Evolutionary conservation across 2,797 vertebrate species (phyloP).

Genomic region (Psittacula derbiana): DNA sequence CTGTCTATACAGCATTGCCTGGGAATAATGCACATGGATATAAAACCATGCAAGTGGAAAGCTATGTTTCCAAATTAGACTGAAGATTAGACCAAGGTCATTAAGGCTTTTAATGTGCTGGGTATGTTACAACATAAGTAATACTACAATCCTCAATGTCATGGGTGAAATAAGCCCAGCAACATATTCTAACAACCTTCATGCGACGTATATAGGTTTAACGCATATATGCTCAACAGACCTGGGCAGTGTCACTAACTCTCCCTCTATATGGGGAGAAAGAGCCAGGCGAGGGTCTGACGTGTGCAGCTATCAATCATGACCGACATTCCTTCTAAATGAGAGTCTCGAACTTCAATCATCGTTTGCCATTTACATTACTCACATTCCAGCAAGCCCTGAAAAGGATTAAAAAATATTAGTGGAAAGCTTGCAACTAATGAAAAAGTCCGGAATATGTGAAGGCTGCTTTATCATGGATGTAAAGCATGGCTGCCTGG

Average conservation of each 20-base stretch:
- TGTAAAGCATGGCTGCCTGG: background rate
- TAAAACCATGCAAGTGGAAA: background rate
- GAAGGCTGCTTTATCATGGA: background rate
- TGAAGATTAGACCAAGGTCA: background rate
- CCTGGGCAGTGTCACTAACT: background rate
- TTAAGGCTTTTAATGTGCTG: background rate
- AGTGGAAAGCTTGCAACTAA: background rate
- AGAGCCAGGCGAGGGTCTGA: background rate
- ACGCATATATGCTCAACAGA: background rate
- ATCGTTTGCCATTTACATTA: background rate
- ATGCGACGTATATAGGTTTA: background rate
- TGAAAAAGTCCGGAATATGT: background rate
- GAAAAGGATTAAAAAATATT: background rate
- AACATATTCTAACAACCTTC: background rate
- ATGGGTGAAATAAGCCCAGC: background rate
- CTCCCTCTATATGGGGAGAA: accelerated
- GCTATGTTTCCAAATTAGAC: background rate
- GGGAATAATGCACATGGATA: background rate
- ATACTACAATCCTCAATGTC: background rate
- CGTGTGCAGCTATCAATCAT: background rate
- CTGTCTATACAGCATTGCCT: background rate
- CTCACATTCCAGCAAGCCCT: background rate
- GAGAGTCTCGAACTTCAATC: background rate
- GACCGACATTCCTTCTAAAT: background rate
- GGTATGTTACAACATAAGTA: background rate